These are phyloP conservation scores for Caenorhabditis panamensis DNA, from an alignment of 2,888 invertebrate species.

Conservation along the genomic window DNA sequence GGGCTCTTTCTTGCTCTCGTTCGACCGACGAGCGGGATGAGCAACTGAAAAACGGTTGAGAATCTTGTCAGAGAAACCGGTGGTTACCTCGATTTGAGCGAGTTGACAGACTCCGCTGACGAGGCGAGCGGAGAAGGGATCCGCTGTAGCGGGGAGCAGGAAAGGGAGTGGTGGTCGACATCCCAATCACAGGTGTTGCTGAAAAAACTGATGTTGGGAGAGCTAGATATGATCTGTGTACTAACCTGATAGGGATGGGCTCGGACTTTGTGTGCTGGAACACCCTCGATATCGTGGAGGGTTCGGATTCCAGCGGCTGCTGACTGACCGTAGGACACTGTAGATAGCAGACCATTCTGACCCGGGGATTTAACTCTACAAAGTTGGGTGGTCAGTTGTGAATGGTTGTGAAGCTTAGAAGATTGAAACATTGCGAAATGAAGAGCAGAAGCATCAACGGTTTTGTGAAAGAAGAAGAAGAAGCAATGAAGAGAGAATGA, in stretches of 20 bases:
- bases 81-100: constrained; percentile 63
- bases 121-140: constrained; percentile 65
- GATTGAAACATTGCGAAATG: too few species aligned
- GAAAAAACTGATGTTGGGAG: too few species aligned
- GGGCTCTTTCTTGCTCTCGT: constrained; percentile 69
- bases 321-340: constrained; percentile 60
- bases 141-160: constrained; percentile 62
- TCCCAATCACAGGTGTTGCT: too few species aligned
- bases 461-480: neutral
- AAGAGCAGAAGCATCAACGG: too few species aligned
- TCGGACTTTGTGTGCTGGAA: constrained; percentile 54
- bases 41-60: constrained; percentile 49
- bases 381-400: too few species aligned
- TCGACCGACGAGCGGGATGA: constrained; percentile 71
- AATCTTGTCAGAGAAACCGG: neutral
- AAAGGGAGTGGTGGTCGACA: constrained; percentile 25
- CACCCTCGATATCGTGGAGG: constrained; percentile 52
- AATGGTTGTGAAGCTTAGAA: too few species aligned
- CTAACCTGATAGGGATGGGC: constrained; percentile 68
- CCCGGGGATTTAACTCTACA: constrained; percentile 68
- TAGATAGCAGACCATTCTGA: constrained; percentile 68
- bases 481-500: neutral
- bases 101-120: constrained; percentile 67
- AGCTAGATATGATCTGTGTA: too few species aligned
- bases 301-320: constrained; percentile 44